These are phyloP conservation scores for Zhuqinia jingwanae DNA, from an alignment of 2,888 invertebrate genomes.

Conservation along the genomic window DNA sequence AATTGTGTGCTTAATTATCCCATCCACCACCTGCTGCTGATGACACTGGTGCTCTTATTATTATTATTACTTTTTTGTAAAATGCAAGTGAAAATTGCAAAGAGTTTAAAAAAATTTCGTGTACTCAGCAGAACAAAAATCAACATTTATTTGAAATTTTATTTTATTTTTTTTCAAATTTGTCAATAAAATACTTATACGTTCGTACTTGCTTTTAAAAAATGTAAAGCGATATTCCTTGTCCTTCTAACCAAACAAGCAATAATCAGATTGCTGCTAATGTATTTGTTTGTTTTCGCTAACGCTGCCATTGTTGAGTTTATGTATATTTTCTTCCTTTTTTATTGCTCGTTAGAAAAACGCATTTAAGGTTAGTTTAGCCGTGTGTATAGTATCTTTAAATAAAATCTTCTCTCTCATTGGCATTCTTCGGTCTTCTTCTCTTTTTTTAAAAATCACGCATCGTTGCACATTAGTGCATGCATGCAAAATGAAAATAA, in stretches of 20 bases:
- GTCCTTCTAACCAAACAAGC: not conserved
- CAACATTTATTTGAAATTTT: too few species aligned
- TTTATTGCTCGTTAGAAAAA: constrained; percentile 4
- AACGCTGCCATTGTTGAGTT: too few species aligned
- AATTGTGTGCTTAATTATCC: too few species aligned
- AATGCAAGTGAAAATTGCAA: not conserved
- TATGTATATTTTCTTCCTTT: not conserved
- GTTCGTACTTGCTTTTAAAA: not conserved
- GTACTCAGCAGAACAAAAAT: too few species aligned
- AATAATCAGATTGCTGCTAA: too few species aligned
- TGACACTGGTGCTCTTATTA: not conserved
- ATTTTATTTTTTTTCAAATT: too few species aligned
- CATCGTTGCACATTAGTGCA: constrained; percentile 34
- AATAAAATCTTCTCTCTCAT: not conserved
- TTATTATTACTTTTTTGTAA: not conserved
- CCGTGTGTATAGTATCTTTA: not conserved
- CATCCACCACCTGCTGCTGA: not conserved
- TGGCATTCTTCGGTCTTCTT: not conserved
- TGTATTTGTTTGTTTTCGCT: too few species aligned
- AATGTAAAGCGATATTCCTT: not conserved
- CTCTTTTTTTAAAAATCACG: not conserved
- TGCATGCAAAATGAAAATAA: constrained; percentile 36
- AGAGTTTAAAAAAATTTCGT: too few species aligned
- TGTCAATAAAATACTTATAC: not conserved
- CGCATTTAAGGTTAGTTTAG: not conserved